phyloP scores from a whole-genome alignment of 2,797 vertebrate genomes.

The Mus spretus region DNA sequence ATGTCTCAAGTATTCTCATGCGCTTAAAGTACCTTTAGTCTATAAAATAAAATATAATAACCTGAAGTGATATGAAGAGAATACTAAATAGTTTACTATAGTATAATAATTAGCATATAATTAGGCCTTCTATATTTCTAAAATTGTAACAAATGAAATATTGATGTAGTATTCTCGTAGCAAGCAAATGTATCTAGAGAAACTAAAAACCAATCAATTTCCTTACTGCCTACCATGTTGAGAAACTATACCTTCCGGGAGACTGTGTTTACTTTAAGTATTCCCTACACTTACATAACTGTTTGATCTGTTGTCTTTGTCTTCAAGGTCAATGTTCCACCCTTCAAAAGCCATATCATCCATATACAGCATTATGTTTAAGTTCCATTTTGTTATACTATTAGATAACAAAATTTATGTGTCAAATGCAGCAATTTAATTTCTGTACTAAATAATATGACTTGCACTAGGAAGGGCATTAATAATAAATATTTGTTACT shows the following conservation, averaged over 20 bases:
- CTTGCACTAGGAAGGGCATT: not conserved
- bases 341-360: not conserved
- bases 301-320: not conserved
- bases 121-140: not conserved
- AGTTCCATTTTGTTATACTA: not conserved
- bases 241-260: not conserved
- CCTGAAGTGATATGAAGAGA: not conserved
- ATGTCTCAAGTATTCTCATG: not conserved
- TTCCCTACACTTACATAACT: not conserved
- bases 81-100: not conserved
- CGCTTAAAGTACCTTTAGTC: not conserved
- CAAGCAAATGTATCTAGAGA: not conserved
- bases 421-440: conserved; percentile 5
- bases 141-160: not conserved
- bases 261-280: not conserved
- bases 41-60: not conserved
- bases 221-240: not conserved
- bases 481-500: conserved; percentile 29
- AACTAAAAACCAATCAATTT: conserved; percentile 23
- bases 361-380: not conserved
- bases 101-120: not conserved
- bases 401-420: not conserved
- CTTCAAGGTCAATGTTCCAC: not conserved
- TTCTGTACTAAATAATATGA: not conserved
- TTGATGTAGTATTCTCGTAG: not conserved